A percentile compares a stretch with the other conserved stretches of the same genome.
Evolutionary conservation across 2,113 vertebrate species (phyloP).

Genomic region (Salvelinus fontinalis): DNA sequence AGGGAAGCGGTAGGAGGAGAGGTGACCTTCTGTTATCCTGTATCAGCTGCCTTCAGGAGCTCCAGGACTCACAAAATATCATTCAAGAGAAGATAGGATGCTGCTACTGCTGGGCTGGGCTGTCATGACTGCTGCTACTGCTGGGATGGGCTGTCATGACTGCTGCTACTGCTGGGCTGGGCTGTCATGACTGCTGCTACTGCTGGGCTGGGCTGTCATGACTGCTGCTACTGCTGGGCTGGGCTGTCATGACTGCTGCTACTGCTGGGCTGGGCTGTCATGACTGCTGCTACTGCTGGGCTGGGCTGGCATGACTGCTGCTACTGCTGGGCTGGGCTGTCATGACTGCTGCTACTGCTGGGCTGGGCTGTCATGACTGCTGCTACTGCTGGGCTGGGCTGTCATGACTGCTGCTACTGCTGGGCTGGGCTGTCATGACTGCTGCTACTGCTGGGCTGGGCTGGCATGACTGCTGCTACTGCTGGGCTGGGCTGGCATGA

Average conservation of each 20-base stretch:
- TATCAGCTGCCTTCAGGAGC: slow-evolving; percentile 56
- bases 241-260: slow-evolving; percentile 45
- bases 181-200: slow-evolving; percentile 46
- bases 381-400: too few species aligned
- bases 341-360: too few species aligned
- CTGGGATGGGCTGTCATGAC: slow-evolving; percentile 37
- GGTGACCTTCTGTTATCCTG: slow-evolving; percentile 25
- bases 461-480: too few species aligned
- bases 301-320: too few species aligned
- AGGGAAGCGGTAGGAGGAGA: background rate
- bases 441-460: too few species aligned
- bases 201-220: slow-evolving; percentile 36
- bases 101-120: slow-evolving; percentile 2
- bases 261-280: background rate
- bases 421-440: too few species aligned
- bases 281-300: too few species aligned
- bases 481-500: too few species aligned
- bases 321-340: too few species aligned
- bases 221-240: slow-evolving; percentile 21
- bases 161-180: slow-evolving; percentile 21
- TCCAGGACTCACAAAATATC: slow-evolving; percentile 49
- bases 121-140: slow-evolving; percentile 43
- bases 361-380: too few species aligned
- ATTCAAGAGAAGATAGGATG: slow-evolving; percentile 24
- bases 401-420: too few species aligned